Base-by-base conservation (phyloP, 2,797 vertebrate species). In the Crossoptilon crossoptilon region DNA sequence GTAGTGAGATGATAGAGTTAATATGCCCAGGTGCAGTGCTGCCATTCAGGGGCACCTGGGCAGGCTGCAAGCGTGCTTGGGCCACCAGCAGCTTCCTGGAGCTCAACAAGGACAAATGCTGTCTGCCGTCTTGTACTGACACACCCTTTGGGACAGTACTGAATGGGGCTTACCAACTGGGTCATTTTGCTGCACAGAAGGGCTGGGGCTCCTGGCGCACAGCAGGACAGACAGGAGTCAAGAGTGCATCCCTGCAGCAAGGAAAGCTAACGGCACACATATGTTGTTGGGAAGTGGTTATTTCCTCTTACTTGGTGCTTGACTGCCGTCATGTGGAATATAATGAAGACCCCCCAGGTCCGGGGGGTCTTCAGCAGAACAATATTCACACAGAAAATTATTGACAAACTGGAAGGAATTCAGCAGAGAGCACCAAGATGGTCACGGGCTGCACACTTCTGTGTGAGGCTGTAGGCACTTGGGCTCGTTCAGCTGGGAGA, bases 301-400 rank as follows among this genome's bases (percentile, higher is more conserved):
- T 31, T 71, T 77, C 35, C 26, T 7, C 70, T 70, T 35, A 21
- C 0, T 0, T 24, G 35, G 10, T 29, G 78, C 10, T 67, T 58
- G 37, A 56, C 72, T 83, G 26, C 51, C 26, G 46, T 29, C 16
- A 16, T 0, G 0, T 80, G 58, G 53, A 77, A 83, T 43, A 46
- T 0, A 0, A 58, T 59, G 43, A 37, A 37, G 10, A 37, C 37
- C 37, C 37, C 37, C 8, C 13, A 11, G 3, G 13, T 67, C 66
- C 80, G 43, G 6, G 8, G 5, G 10, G 49, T 63, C 62, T 55
- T n/a, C 39, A 24, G 68, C 23, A 22, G 29, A 74, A 66, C 4
- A 72, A 55, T 67, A 24, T 29, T 73, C 19, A 49, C 44, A n/a
- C 0, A 3, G 22, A 68, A 84, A 66, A 33, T 18, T 53, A 37